Conservation (phyloP, 92 coral and sea anemone genomes). For the Bergia puertoricense region DNA sequence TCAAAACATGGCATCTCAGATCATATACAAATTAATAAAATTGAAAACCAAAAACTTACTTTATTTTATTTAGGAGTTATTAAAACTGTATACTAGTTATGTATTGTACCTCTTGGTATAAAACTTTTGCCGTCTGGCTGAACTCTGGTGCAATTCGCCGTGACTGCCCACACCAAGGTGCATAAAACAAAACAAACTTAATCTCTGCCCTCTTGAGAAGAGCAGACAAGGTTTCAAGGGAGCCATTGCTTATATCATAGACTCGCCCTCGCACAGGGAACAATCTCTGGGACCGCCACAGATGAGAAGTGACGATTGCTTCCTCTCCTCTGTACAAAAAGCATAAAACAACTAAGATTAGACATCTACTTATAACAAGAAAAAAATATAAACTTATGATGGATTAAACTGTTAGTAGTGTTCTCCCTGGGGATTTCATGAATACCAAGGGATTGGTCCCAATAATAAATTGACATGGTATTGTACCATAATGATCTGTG, state of each 20-base stretch:
- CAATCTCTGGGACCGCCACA: slow-evolving; percentile 55
- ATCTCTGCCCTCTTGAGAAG: slow-evolving; percentile 56
- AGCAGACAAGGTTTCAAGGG: slow-evolving; percentile 68
- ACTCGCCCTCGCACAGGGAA: slow-evolving; percentile 66
- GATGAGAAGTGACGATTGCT: slow-evolving; percentile 19
- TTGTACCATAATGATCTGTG: no score
- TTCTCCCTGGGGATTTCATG: not conserved
- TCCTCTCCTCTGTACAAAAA: slow-evolving; percentile 2
- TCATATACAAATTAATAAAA: no score
- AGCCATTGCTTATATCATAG: slow-evolving; percentile 85
- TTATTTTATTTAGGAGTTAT: no score
- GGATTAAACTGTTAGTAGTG: not conserved
- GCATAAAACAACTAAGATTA: not conserved
- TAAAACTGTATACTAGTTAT: no score
- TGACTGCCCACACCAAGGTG: slow-evolving; percentile 98
- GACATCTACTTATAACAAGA: not conserved
- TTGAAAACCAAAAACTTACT: no score
- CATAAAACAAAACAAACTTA: slow-evolving; percentile 82
- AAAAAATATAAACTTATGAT: no score
- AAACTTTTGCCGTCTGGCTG: slow-evolving; percentile 66
- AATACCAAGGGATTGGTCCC: no score
- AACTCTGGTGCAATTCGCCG: slow-evolving; percentile 68
- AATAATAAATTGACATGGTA: no score
- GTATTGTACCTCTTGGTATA: slow-evolving; percentile 70
- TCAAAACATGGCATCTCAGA: no score